Evolutionary conservation across 2,888 invertebrate species (phyloP), one percentile per base, ranked within the genome.

Genomic region (Flabesymbios commensalis): DNA sequence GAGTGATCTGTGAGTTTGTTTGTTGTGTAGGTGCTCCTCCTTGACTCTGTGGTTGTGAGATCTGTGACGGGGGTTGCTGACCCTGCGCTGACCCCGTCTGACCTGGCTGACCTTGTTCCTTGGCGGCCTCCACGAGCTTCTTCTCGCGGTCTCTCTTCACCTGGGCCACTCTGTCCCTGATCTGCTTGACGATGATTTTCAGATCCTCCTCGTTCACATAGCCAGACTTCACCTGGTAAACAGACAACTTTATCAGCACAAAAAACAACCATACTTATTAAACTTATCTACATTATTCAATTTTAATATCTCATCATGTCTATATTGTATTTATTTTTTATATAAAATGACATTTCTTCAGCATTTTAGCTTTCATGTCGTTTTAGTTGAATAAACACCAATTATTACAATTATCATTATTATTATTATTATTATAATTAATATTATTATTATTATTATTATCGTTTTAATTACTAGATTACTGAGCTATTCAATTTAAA

Each of bases 171-270:
- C 96, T 94, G 29, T 93, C 92, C 81, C 92, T 91, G 67, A 98
- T 87, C 82, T 97, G 88, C 78, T 94, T 93, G 64, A 90, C 90
- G 14, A 97, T 95, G 63, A 92, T 90, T 75, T 93, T 88, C 0
- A 92, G 90, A 82, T 98, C 98, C 79, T 96, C 97, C 78, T 97
- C 96, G 78, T 92, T 91, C 75, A 97, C 93, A 78, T 95, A 90
- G 39, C 94, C 94, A 28, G 93, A 92, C 79, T 93, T 93, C 39
- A 92, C 92, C 88, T 87, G 69, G n/a, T n/a, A n/a, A n/a, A n/a
- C n/a, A n/a, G n/a, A 22, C 33, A 36, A 36, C 36, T 32, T 19
- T 1, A 19, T 24, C 47, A 2, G 24, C 17, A 17, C 24, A 17
- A 1, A 19, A 1, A n/a, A n/a, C n/a, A n/a, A n/a, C n/a, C n/a